phyloP scores from a whole-genome alignment of 2,797 vertebrate species.

The Sebastes melanostomus region DNA sequence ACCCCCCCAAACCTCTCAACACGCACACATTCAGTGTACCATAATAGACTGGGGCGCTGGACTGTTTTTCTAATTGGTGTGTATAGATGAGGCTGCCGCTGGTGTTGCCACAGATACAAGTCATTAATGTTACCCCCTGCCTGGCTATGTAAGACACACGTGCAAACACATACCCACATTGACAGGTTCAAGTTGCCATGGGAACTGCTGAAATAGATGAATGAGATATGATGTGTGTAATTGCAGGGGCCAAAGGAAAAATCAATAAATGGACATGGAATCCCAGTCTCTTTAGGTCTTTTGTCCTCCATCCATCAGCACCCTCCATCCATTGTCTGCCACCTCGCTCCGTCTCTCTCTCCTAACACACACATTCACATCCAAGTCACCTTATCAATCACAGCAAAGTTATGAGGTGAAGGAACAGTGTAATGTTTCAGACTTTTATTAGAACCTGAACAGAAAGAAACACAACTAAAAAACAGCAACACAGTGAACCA shows the following conservation, averaged over 20 bases:
- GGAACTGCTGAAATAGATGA: constrained; percentile 70
- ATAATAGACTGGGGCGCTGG: not conserved
- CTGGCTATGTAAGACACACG: constrained; percentile 10
- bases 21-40: not conserved
- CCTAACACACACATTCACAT: not conserved
- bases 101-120: constrained; percentile 57
- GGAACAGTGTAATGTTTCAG: not conserved
- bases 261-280: constrained; percentile 41
- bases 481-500: not conserved
- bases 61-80: constrained; percentile 53
- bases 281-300: constrained; percentile 7
- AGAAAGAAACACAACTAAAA: not conserved
- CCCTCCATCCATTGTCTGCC: not conserved
- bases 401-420: not conserved
- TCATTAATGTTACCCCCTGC: constrained; percentile 64
- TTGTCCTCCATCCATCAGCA: constrained; percentile 34
- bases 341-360: not conserved
- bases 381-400: constrained; percentile 17
- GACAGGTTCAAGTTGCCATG: constrained; percentile 66
- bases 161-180: constrained; percentile 5
- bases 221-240: constrained; percentile 37
- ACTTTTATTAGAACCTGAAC: constrained; percentile 39
- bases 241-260: constrained; percentile 1
- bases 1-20: not conserved
- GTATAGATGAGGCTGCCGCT: constrained; percentile 47